Conservation (phyloP, 1,140 invertebrate species). For the Musca domestica region DNA sequence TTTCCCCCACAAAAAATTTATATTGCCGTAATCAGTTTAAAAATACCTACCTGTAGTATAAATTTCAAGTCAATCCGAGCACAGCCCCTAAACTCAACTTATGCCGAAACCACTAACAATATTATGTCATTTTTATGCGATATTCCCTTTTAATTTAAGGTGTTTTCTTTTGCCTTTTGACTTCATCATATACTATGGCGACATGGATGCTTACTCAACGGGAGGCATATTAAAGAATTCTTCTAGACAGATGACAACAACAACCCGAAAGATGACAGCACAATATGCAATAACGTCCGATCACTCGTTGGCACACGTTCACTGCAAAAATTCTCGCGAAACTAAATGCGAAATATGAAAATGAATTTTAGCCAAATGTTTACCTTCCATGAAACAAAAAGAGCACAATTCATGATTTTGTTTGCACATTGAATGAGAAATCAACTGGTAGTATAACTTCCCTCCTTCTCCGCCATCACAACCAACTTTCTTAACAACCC, state of each 20-base stretch:
- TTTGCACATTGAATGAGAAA: constrained; percentile 19
- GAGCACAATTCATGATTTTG: constrained; percentile 4
- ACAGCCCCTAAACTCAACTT: too few relatives aligned
- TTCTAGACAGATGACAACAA: background rate
- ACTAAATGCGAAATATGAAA: background rate
- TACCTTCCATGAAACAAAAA: background rate
- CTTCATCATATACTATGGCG: too few relatives aligned
- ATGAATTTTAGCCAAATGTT: too few relatives aligned
- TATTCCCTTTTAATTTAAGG: too few relatives aligned
- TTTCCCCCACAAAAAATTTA: too few relatives aligned
- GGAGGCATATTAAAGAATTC: constrained; percentile 10
- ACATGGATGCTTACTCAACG: constrained; percentile 9
- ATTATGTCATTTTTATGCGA: too few relatives aligned
- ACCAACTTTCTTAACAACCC: too few relatives aligned
- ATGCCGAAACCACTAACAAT: too few relatives aligned
- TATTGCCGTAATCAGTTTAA: too few relatives aligned
- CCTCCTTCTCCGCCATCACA: background rate
- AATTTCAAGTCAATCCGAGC: too few relatives aligned
- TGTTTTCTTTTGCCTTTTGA: too few relatives aligned
- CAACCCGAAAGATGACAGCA: background rate
- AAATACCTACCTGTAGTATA: too few relatives aligned
- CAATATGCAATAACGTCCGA: background rate
- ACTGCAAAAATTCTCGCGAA: constrained; percentile 14
- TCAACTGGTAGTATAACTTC: background rate
- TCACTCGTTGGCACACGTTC: background rate